Conservation (phyloP, 2,797 vertebrate genomes). For the Kryptolebias ocellatus region DNA sequence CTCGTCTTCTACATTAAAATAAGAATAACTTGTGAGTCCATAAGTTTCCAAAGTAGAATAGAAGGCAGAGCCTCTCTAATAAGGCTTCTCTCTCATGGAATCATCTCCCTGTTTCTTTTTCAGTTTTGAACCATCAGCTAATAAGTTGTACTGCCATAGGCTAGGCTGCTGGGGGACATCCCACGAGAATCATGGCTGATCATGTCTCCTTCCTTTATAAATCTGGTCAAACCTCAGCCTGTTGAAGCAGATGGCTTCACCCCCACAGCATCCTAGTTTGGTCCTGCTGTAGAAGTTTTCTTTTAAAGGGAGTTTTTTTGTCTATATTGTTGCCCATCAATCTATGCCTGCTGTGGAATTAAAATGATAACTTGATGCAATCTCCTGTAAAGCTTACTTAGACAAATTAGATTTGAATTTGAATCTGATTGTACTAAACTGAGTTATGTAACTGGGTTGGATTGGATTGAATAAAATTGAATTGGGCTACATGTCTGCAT, state of each 20-base stretch:
- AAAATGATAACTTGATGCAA: background rate
- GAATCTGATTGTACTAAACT: background rate
- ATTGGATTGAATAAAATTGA: background rate
- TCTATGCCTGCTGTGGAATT: background rate
- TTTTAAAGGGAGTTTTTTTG: background rate
- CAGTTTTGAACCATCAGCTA: too few relatives aligned
- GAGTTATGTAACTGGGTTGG: background rate
- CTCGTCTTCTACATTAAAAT: too few relatives aligned
- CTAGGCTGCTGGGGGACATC: background rate
- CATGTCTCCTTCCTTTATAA: background rate
- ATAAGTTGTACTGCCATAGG: background rate
- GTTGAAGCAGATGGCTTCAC: background rate
- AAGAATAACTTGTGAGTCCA: background rate
- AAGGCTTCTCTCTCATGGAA: background rate
- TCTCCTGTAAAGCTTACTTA: background rate
- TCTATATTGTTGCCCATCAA: background rate
- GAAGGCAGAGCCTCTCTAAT: background rate
- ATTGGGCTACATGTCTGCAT: too few relatives aligned
- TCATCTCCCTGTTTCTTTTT: background rate
- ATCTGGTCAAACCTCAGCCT: background rate
- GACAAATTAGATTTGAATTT: background rate
- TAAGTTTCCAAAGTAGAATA: background rate
- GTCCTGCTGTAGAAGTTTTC: background rate
- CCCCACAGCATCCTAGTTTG: background rate
- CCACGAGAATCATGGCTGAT: background rate